Evolutionary conservation across 2,888 invertebrate genomes (phyloP), one percentile per base, ranked within the genome.

Genomic region (Tenthredo amoena): DNA sequence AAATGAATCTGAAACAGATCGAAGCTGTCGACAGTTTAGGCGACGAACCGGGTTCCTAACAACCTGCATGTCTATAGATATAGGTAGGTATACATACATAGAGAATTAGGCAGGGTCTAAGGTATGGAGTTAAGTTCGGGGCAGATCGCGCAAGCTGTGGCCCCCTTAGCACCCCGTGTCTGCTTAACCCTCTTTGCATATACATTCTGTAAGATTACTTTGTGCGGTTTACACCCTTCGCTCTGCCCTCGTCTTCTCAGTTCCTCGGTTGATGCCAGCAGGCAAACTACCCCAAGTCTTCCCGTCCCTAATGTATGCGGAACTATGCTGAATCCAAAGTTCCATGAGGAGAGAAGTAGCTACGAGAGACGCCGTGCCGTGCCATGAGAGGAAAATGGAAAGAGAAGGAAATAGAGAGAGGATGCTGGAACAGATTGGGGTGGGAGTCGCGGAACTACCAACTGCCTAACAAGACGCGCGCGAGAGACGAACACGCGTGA

Each of bases 121-220:
- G 72, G 77, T 55, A 15, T 34, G 40, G 55, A 55, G 50, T 12
- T 88, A 89, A 91, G 90, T 91, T 92, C 91, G 91, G 90, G 89
- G 90, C 68, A 71, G 91, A 91, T 92, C 92, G 88, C 90, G 93
- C 93, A 93, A 93, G 93, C 93, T 92, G 93, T 91, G 92, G 89
- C 76, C 87, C 85, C 88, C 87, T 86, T 85, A 84, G 85, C 86
- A 85, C 86, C 83, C 65, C 76, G 65, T 86, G 86, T 58, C 62
- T 85, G 85, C 85, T 77, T 84, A 89, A 89, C 89, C 93, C 93
- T 93, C 93, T 93, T 93, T 93, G 93, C 93, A 93, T 93, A 93
- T 93, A 93, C 93, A 93, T 93, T 93, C 93, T 93, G 93, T 93
- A 93, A 93, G 93, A 93, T 93, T 93, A 93, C 93, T 93, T 93